Percentiles rank a stretch among this genome's conserved stretches.
Conservation (phyloP, 2,888 invertebrate species). For the Quadroppia sp. region DNA sequence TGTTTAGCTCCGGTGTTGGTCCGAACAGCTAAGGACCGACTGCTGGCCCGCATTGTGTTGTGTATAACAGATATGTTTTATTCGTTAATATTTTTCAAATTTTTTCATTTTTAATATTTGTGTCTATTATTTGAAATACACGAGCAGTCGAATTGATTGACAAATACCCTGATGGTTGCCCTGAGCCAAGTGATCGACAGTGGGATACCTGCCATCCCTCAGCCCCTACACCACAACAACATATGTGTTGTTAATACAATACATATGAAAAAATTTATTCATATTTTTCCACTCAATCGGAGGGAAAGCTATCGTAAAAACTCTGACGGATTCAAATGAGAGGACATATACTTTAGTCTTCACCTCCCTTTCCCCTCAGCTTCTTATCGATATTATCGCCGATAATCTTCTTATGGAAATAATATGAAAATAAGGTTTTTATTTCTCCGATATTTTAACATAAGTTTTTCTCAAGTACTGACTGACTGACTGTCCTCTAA, state of each 20-base stretch:
- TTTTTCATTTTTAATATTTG: background rate
- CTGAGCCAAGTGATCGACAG: background rate
- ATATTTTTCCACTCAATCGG: background rate
- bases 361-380: background rate
- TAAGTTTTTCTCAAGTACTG: background rate
- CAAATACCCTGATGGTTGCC: background rate
- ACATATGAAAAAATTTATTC: background rate
- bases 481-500: background rate
- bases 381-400: background rate
- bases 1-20: background rate
- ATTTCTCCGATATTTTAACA: background rate
- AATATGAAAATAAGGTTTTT: background rate
- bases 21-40: background rate
- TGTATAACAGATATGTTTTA: background rate
- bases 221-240: background rate
- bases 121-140: background rate
- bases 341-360: background rate
- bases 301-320: background rate
- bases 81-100: background rate
- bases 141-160: background rate
- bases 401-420: background rate
- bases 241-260: background rate
- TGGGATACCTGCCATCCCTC: background rate
- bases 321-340: conserved; percentile 1
- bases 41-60: background rate